Percentiles rank a stretch among this genome's conserved stretches.
phyloP scores from a whole-genome alignment of 1,140 invertebrate genomes.

The Drosophila athabasca region DNA sequence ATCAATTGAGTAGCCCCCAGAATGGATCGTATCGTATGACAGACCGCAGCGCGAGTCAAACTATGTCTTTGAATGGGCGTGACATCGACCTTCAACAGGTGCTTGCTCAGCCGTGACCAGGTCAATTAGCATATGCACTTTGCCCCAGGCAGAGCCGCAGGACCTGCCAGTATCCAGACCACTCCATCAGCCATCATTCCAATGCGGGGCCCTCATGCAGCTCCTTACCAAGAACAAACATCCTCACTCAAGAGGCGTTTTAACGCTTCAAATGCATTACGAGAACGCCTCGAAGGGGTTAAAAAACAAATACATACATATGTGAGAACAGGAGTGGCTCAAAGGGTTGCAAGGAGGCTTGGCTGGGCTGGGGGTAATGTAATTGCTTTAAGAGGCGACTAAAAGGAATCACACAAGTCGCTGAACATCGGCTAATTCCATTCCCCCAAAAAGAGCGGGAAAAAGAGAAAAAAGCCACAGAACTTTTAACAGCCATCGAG shows the following conservation, averaged over 20 bases:
- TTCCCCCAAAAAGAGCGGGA: neutral
- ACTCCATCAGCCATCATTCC: neutral
- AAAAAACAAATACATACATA: conserved; percentile 8
- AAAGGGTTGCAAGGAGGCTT: too few species aligned
- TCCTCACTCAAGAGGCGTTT: conserved; percentile 65
- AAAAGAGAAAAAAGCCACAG: neutral
- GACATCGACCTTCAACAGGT: conserved; percentile 35
- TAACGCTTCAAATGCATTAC: conserved; percentile 74
- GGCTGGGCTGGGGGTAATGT: neutral
- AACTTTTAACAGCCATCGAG: conserved; percentile 51
- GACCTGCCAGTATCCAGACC: neutral
- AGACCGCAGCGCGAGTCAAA: too few species aligned
- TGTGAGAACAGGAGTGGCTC: neutral
- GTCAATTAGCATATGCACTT: conserved; percentile 49
- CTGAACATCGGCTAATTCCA: conserved; percentile 68
- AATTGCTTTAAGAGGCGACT: conserved; percentile 56
- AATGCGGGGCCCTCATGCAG: conserved; percentile 2
- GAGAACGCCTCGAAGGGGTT: conserved; percentile 54
- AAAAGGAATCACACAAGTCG: conserved; percentile 35
- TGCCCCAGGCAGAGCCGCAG: too few species aligned
- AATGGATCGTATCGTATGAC: too few species aligned
- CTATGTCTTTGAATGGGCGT: too few species aligned
- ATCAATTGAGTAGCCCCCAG: too few species aligned
- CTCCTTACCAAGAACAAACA: conserved; percentile 34
- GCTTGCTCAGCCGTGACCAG: conserved; percentile 43